A percentile compares a stretch with the other conserved stretches of the same genome.
These are phyloP conservation scores for Zonotrichia albicollis DNA, from an alignment of 2,797 vertebrate genomes.

Conservation along the genomic window DNA sequence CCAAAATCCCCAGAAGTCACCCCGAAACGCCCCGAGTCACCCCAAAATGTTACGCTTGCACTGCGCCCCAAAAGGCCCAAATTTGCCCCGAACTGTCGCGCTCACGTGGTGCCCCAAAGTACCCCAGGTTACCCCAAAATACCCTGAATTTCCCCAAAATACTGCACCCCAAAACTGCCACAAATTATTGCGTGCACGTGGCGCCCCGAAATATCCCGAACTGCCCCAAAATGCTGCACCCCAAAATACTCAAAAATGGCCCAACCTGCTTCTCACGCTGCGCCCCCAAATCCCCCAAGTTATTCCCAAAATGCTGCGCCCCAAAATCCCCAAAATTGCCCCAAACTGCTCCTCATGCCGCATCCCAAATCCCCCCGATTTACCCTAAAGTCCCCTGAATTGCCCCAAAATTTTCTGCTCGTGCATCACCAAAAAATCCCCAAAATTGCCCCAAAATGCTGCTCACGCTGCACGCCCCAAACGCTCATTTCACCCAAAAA, in stretches of 20 bases:
- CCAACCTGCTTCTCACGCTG: neutral
- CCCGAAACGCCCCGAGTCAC: neutral
- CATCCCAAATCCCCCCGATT: fast-evolving
- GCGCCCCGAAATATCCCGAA: fast-evolving
- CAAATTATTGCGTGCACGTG: fast-evolving
- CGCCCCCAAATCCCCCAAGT: fast-evolving
- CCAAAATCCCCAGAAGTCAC: neutral
- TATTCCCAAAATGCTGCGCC: neutral
- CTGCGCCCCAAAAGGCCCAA: neutral
- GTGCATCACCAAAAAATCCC: neutral
- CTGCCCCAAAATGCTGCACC: neutral
- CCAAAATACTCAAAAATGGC: neutral
- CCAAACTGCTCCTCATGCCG: neutral
- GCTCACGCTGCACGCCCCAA: neutral
- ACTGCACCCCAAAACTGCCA: neutral
- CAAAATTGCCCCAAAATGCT: neutral
- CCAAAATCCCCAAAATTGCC: neutral
- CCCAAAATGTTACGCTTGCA: neutral
- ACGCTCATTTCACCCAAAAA: neutral
- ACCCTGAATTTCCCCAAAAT: neutral
- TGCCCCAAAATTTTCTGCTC: neutral
- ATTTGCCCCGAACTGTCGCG: neutral
- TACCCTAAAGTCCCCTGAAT: neutral
- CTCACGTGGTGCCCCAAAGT: neutral
- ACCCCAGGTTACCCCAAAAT: neutral